Percentiles rank a stretch among this genome's conserved stretches.
phyloP scores from a whole-genome alignment of 2,797 vertebrate genomes.

The Acridotheres tristis region DNA sequence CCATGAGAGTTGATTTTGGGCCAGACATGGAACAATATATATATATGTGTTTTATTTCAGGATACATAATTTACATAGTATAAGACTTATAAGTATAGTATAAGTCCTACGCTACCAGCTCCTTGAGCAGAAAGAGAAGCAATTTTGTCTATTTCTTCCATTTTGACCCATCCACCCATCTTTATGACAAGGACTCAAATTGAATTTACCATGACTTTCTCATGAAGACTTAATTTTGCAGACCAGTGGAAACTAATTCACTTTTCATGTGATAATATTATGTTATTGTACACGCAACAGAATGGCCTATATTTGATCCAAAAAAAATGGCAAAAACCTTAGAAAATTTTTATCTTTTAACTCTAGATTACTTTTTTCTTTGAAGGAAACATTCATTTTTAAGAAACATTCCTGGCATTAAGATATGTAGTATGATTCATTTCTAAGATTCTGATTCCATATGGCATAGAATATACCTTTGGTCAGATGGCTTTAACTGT shows the following conservation, averaged over 20 bases:
- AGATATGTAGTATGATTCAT: background rate
- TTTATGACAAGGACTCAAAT: background rate
- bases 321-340: background rate
- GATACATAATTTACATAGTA: background rate
- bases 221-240: background rate
- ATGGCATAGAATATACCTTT: background rate
- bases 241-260: background rate
- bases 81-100: background rate
- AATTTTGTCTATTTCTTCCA: background rate
- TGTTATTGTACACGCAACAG: background rate
- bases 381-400: background rate
- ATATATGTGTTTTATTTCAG: background rate
- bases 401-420: background rate
- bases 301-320: background rate
- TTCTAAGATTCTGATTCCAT: background rate
- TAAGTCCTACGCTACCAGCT: background rate
- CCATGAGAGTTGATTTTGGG: accelerated
- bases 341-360: background rate
- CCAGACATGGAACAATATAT: background rate
- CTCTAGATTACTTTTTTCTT: background rate
- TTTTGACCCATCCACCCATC: background rate
- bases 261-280: background rate
- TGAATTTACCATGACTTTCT: background rate
- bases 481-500: background rate
- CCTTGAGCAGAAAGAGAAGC: background rate